A percentile compares a stretch with the other conserved stretches of the same genome.
Evolutionary conservation across 2,888 invertebrate genomes (phyloP).

Genomic region (Lysandra coridon): DNA sequence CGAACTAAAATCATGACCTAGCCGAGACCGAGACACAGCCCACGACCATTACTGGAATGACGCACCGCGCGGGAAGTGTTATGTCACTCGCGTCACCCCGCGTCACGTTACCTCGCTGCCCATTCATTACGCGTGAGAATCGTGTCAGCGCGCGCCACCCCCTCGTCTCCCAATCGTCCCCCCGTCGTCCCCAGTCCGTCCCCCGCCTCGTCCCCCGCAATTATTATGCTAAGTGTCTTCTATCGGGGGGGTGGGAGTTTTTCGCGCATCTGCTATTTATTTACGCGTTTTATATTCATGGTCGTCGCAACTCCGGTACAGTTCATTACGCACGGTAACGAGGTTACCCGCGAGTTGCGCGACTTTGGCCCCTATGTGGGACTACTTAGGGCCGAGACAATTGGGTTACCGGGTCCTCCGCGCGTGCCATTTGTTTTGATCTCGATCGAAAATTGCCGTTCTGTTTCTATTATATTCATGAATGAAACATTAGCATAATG

Average conservation of each 20-base stretch:
- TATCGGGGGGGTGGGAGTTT: slow-evolving; percentile 71
- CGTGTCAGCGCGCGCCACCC: slow-evolving; percentile 65
- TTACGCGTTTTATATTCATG: slow-evolving; percentile 79
- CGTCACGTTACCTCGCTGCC: slow-evolving; percentile 60
- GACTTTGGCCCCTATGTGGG: slow-evolving; percentile 49
- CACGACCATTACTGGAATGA: neutral
- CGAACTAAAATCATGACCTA: slow-evolving; percentile 3
- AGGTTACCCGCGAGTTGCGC: slow-evolving; percentile 48
- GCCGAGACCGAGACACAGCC: neutral
- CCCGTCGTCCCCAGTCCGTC: slow-evolving; percentile 37
- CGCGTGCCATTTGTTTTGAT: slow-evolving; percentile 62
- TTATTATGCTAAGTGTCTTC: slow-evolving; percentile 79
- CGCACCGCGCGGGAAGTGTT: slow-evolving; percentile 14
- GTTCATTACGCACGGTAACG: slow-evolving; percentile 70
- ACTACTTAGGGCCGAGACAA: slow-evolving; percentile 47
- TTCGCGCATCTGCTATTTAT: slow-evolving; percentile 81
- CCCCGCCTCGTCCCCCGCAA: slow-evolving; percentile 54
- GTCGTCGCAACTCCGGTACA: slow-evolving; percentile 67
- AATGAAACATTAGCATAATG: neutral
- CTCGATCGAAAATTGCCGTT: slow-evolving; percentile 55
- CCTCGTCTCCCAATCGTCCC: slow-evolving; percentile 40
- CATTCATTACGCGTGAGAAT: slow-evolving; percentile 80
- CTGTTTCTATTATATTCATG: neutral
- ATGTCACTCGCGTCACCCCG: slow-evolving; percentile 58
- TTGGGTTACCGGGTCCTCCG: slow-evolving; percentile 66